phyloP scores from a whole-genome alignment of 2,797 vertebrate species.

The Percopsis omiscomaycus region DNA sequence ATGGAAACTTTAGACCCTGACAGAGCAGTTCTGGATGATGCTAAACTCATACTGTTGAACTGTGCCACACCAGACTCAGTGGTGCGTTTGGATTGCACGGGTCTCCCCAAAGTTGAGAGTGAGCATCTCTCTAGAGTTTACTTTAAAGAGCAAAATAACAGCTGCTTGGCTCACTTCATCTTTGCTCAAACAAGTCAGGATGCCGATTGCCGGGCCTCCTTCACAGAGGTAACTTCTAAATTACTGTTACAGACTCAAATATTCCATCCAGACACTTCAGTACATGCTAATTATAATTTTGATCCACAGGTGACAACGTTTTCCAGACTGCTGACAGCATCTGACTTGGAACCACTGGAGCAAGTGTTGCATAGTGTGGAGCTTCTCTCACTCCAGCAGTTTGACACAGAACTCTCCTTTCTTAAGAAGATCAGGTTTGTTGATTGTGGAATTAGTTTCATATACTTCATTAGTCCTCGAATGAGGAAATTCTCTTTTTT shows the following conservation, averaged over 20 bases:
- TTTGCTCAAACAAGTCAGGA: constrained; percentile 56
- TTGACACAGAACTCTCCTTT: constrained; percentile 92
- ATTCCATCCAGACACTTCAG: background rate
- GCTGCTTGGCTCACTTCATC: constrained; percentile 85
- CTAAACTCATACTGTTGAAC: constrained; percentile 81
- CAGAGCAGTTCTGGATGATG: constrained; percentile 62
- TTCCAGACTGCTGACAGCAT: constrained; percentile 88
- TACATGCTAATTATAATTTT: constrained; percentile 22
- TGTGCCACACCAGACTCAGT: constrained; percentile 93
- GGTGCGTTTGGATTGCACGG: constrained; percentile 78
- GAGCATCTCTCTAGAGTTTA: constrained; percentile 73
- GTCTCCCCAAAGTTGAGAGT: constrained; percentile 62
- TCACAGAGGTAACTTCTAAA: constrained; percentile 85
- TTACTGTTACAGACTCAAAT: background rate
- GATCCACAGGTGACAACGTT: constrained; percentile 89
- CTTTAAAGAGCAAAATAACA: constrained; percentile 83
- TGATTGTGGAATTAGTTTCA: background rate
- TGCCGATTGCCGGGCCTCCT: constrained; percentile 41
- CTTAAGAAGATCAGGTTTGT: constrained; percentile 89
- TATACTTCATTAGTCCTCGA: background rate
- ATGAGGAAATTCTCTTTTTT: too few relatives aligned
- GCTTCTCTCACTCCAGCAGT: constrained; percentile 89
- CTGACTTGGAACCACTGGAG: constrained; percentile 76
- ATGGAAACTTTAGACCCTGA: constrained; percentile 39
- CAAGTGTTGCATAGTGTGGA: constrained; percentile 61